Percentiles rank a stretch among this genome's conserved stretches.
Evolutionary conservation across 2,888 invertebrate species (phyloP).

Genomic region (Penaeus monodon): DNA sequence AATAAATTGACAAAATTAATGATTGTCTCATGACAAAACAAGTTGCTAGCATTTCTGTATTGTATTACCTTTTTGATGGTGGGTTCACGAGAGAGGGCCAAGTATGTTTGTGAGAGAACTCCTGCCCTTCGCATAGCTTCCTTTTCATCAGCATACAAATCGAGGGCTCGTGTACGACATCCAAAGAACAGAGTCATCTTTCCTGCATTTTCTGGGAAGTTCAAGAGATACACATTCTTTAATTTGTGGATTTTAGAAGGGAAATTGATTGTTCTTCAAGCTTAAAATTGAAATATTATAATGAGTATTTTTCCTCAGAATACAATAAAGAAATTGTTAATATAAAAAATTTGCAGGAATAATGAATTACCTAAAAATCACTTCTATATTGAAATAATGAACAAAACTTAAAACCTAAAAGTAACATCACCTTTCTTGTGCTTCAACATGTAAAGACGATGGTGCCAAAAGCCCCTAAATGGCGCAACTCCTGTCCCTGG

Average conservation of each 20-base stretch:
- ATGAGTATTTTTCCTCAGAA: no score
- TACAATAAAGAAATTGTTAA: no score
- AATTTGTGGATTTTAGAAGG: no score
- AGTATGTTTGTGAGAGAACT: slow-evolving; percentile 71
- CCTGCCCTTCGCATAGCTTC: slow-evolving; percentile 77
- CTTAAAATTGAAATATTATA: no score
- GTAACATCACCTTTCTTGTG: slow-evolving; percentile 34
- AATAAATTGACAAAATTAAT: no score
- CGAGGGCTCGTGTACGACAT: slow-evolving; percentile 83
- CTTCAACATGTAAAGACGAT: slow-evolving; percentile 65
- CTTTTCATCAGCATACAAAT: slow-evolving; percentile 87
- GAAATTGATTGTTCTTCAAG: no score
- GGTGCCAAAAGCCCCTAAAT: slow-evolving; percentile 73
- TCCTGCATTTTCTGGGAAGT: slow-evolving; percentile 69
- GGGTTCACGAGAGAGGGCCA: slow-evolving; percentile 86
- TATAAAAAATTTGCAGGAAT: no score
- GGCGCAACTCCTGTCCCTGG: slow-evolving; percentile 88
- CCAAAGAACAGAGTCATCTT: slow-evolving; percentile 90
- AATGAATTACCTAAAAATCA: no score
- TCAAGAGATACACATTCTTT: no score
- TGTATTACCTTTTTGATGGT: slow-evolving; percentile 77
- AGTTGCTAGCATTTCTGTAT: background rate
- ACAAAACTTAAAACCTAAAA: no score
- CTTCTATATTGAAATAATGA: no score
- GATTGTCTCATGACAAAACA: no score